Conservation (phyloP, 2,888 invertebrate species). For the Neocrepidodera transversa region DNA sequence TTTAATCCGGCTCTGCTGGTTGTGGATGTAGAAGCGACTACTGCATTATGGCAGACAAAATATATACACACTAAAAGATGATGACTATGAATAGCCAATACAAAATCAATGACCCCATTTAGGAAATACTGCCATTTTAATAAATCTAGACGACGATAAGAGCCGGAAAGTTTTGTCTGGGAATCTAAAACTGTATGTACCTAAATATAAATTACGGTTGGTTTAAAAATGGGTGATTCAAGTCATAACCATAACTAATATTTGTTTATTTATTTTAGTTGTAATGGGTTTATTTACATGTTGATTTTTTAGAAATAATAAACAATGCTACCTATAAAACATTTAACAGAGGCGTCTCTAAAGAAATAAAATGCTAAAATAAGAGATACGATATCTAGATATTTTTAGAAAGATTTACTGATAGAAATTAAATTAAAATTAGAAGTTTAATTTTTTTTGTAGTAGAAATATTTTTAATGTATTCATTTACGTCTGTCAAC, state of each 20-base stretch:
- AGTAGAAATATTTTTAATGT: too few relatives aligned
- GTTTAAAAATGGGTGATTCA: neutral
- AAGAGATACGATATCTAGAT: too few relatives aligned
- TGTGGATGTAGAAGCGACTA: neutral
- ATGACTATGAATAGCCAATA: constrained; percentile 14
- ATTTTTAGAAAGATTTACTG: too few relatives aligned
- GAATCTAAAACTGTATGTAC: neutral
- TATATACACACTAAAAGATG: constrained; percentile 6
- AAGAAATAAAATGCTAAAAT: too few relatives aligned
- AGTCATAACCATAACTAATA: neutral
- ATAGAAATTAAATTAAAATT: too few relatives aligned
- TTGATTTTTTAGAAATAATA: too few relatives aligned
- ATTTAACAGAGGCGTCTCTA: too few relatives aligned
- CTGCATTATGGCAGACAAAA: neutral
- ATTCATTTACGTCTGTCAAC: too few relatives aligned
- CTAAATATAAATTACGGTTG: neutral
- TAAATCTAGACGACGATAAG: constrained; percentile 4
- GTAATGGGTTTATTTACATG: too few relatives aligned
- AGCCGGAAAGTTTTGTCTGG: neutral
- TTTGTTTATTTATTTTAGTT: neutral
- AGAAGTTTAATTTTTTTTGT: too few relatives aligned
- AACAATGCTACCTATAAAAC: neutral
- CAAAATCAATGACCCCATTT: constrained; percentile 13
- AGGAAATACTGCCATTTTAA: neutral
- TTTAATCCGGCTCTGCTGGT: too few relatives aligned